Evolutionary conservation across 2,888 invertebrate species (phyloP).

Genomic region (Nasonia oneida): DNA sequence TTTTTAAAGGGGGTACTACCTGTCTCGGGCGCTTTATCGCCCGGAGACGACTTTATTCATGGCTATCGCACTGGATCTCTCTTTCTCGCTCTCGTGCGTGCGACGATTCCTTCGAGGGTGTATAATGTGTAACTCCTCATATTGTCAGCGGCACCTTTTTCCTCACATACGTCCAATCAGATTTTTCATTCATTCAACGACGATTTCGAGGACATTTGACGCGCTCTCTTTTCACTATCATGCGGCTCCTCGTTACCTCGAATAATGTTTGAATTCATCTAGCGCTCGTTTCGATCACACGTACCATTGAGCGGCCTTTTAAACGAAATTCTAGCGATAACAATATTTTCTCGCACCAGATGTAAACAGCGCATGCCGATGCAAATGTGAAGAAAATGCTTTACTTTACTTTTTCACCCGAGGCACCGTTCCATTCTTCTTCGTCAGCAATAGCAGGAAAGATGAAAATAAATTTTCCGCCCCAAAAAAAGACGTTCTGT

Average conservation of each 20-base stretch:
- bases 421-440: not conserved
- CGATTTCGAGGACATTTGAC: not conserved
- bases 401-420: no score
- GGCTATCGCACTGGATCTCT: constrained; percentile 47
- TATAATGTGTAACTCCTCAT: constrained; percentile 16
- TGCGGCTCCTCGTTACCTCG: not conserved
- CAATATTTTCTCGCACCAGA: not conserved
- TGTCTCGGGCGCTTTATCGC: constrained; percentile 60
- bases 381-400: no score
- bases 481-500: not conserved
- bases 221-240: not conserved
- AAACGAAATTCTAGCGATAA: not conserved
- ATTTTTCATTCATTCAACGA: constrained; percentile 38
- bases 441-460: not conserved
- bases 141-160: constrained; percentile 50
- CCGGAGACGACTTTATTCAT: constrained; percentile 58
- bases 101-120: constrained; percentile 42
- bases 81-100: not conserved
- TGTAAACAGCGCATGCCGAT: not conserved
- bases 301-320: not conserved
- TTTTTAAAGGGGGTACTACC: constrained; percentile 55
- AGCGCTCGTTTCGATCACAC: not conserved
- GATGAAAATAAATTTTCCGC: constrained; percentile 21
- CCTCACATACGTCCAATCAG: constrained; percentile 46
- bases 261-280: constrained; percentile 20